Conservation (phyloP, 1,140 invertebrate species). For the Ceratosolen solmsi region DNA sequence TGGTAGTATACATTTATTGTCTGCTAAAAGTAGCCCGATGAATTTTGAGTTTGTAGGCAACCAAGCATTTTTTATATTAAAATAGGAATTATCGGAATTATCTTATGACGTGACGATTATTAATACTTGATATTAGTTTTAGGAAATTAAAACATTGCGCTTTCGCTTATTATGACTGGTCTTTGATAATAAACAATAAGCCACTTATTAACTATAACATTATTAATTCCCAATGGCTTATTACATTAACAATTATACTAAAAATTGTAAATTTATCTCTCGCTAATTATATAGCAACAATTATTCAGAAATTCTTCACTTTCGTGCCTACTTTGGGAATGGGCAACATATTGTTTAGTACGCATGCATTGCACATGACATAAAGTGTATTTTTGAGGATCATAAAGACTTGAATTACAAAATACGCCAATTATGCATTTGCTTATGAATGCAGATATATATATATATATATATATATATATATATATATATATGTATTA, state of each 20-base stretch:
- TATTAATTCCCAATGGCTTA: too few relatives aligned
- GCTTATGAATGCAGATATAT: background rate
- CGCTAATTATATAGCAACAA: background rate
- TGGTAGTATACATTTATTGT: too few relatives aligned
- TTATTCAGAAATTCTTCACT: background rate
- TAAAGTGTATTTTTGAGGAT: conserved; percentile 19
- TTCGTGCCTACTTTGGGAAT: background rate
- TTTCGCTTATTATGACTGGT: too few relatives aligned
- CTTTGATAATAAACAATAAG: too few relatives aligned
- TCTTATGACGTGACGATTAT: background rate
- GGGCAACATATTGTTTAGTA: too few relatives aligned
- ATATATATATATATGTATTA: background rate
- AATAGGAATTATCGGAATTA: background rate
- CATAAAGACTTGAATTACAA: conserved; percentile 27
- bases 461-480: background rate
- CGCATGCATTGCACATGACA: background rate
- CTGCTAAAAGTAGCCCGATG: too few relatives aligned
- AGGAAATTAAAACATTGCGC: too few relatives aligned
- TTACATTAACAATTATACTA: too few relatives aligned
- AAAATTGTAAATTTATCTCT: too few relatives aligned
- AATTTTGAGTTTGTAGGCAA: too few relatives aligned
- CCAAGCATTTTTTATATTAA: background rate
- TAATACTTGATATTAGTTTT: too few relatives aligned
- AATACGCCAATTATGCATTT: background rate
- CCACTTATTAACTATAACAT: too few relatives aligned